Base-by-base conservation (phyloP, 1,140 invertebrate species). In the Phocides pigmalion region DNA sequence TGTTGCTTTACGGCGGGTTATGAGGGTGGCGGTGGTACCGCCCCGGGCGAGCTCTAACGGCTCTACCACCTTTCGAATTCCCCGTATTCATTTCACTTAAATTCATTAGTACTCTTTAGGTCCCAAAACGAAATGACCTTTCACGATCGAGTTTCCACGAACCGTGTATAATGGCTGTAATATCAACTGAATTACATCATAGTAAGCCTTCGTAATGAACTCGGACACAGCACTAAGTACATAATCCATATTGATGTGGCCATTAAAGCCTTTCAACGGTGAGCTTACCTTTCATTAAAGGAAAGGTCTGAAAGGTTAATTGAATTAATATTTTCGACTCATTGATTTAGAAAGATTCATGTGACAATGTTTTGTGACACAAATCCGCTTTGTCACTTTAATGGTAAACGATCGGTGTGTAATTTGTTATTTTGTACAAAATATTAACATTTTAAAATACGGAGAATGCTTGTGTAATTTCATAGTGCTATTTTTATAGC, bases 231-330 rank as follows among this genome's bases (percentile, higher is more conserved):
- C 66, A 76, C 67, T 71, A 67, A 74, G 56, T 66, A 62, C 62
- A 63, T 87, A 84, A 87, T 87, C 68, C 63, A 71, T 77, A 83
- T 82, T 78, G 76, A 84, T 84, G 76, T 62, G 54, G 62, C 72
- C 74, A 78, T 81, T 81, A 80, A 79, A 76, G 66, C 62, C 76
- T 79, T 83, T 85, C 74, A 79, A 72, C 72, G 75, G 65, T 62
- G 51, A 67, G 53, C 62, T 77, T 77, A 76, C 64, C 72, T 79
- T 70, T 84, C 75, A 81, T 84, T 82, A 83, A 72, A 69, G 62
- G 76, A 76, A 79, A 73, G 66, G 65, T 41, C 49, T 25, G 61
- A 62, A 68, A 68, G 65, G 67, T 69, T 77, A 79, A 82, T 72
- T 68, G 70, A 74, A 81, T 83, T 79, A 79, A 74, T 77, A 80